Percentiles rank a stretch among this genome's conserved stretches.
These are phyloP conservation scores for Globia sparganii DNA, from an alignment of 2,888 invertebrate species.

Conservation along the genomic window DNA sequence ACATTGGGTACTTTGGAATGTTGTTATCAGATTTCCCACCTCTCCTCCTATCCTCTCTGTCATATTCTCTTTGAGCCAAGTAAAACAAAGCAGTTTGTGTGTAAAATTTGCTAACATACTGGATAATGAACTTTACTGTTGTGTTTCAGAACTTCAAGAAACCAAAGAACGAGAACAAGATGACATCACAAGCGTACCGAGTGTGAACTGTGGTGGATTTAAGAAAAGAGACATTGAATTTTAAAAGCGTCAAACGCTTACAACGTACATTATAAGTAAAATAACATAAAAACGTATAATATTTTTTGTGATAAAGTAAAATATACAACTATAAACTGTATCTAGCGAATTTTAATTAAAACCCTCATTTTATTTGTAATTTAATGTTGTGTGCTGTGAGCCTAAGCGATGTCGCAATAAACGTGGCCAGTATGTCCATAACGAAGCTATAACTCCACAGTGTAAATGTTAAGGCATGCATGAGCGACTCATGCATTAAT, in stretches of 20 bases:
- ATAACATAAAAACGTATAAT: conserved; percentile 14
- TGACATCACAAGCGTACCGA: conserved; percentile 88
- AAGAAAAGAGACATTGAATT: conserved; percentile 92
- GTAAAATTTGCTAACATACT: background rate
- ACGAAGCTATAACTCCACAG: conserved; percentile 53
- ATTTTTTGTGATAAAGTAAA: conserved; percentile 47
- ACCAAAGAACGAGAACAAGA: conserved; percentile 91
- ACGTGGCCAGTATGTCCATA: conserved; percentile 32
- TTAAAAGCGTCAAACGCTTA: conserved; percentile 74
- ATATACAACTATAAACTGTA: conserved; percentile 51
- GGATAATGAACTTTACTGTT: conserved; percentile 7
- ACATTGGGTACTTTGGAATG: background rate
- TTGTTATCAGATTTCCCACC: background rate
- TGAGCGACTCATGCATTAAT: conserved; percentile 84
- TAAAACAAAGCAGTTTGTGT: background rate
- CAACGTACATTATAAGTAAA: background rate
- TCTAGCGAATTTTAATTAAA: conserved; percentile 36
- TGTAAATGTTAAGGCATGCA: conserved; percentile 62
- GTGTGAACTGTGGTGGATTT: conserved; percentile 90
- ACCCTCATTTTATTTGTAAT: background rate
- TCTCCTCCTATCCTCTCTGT: no score
- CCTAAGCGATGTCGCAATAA: conserved; percentile 33
- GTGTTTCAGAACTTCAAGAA: conserved; percentile 91
- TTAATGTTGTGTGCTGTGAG: background rate
- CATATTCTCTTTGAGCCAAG: background rate